Conservation (phyloP, 2,888 invertebrate genomes). For the Sphecodes monilicornis region DNA sequence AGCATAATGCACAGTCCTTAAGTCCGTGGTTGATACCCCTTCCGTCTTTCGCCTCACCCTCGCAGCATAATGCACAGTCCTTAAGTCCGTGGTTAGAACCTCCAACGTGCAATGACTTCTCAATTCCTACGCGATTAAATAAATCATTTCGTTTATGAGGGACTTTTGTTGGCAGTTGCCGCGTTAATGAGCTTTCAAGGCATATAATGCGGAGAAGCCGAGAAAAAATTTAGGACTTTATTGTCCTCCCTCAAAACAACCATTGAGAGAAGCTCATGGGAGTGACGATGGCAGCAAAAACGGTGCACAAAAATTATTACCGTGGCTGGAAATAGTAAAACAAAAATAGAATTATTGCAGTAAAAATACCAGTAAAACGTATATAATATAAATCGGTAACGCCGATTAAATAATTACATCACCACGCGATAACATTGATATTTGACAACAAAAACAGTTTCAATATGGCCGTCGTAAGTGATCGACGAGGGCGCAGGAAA, state of each 20-base stretch:
- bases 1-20: too few relatives aligned
- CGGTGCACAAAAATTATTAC: neutral
- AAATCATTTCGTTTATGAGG: too few relatives aligned
- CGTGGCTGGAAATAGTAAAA: neutral
- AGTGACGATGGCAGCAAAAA: neutral
- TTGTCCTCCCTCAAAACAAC: too few relatives aligned
- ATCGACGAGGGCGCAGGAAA: slow-evolving; percentile 25
- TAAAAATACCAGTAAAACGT: neutral
- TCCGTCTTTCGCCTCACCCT: too few relatives aligned
- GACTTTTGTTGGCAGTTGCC: too few relatives aligned
- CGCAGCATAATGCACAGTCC: too few relatives aligned
- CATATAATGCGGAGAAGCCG: neutral
- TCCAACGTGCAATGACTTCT: too few relatives aligned
- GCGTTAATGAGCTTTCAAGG: neutral
- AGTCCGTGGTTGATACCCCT: too few relatives aligned
- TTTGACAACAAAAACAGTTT: neutral
- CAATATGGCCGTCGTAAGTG: neutral
- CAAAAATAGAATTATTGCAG: neutral
- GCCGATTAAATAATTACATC: neutral
- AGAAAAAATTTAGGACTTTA: neutral
- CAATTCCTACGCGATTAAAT: too few relatives aligned
- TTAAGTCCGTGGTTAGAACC: too few relatives aligned
- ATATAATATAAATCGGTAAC: neutral
- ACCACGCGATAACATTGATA: neutral
- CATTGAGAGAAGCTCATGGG: neutral